Evolutionary conservation across 2,888 invertebrate genomes (phyloP).

Genomic region (Scaptomyza parva): DNA sequence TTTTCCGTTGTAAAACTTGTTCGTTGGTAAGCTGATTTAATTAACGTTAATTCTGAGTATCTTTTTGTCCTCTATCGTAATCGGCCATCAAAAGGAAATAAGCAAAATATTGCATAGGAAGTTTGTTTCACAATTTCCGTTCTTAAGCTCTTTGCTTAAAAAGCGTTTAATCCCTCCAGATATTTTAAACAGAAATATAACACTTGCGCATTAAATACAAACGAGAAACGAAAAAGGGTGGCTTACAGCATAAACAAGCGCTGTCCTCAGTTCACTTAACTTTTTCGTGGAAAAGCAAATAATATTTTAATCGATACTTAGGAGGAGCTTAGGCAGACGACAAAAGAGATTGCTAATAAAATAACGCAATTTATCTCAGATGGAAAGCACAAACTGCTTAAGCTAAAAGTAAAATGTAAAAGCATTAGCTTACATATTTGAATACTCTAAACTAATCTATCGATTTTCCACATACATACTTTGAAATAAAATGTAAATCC

Average conservation of each 20-base stretch:
- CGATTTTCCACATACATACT: neutral
- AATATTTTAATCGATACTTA: neutral
- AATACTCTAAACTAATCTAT: neutral
- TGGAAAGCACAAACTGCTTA: neutral
- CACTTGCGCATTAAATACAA: slow-evolving; percentile 2
- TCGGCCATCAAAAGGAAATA: slow-evolving; percentile 9
- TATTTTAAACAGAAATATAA: neutral
- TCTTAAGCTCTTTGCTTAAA: slow-evolving; percentile 1
- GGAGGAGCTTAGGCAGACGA: neutral
- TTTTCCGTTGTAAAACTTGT: neutral
- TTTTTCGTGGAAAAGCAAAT: neutral
- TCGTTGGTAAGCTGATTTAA: slow-evolving; percentile 2
- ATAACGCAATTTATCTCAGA: neutral
- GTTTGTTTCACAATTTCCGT: slow-evolving; percentile 2
- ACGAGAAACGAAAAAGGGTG: neutral
- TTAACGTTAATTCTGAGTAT: neutral
- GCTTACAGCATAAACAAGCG: neutral
- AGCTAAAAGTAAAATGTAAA: neutral
- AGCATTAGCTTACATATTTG: neutral
- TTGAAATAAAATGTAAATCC: neutral
- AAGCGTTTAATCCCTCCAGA: slow-evolving; percentile 4
- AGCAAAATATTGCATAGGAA: slow-evolving; percentile 6
- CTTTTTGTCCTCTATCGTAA: neutral
- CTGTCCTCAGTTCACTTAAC: neutral
- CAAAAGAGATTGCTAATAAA: neutral